Base-by-base conservation (phyloP, 1,140 invertebrate genomes). In the Pinna nobilis region DNA sequence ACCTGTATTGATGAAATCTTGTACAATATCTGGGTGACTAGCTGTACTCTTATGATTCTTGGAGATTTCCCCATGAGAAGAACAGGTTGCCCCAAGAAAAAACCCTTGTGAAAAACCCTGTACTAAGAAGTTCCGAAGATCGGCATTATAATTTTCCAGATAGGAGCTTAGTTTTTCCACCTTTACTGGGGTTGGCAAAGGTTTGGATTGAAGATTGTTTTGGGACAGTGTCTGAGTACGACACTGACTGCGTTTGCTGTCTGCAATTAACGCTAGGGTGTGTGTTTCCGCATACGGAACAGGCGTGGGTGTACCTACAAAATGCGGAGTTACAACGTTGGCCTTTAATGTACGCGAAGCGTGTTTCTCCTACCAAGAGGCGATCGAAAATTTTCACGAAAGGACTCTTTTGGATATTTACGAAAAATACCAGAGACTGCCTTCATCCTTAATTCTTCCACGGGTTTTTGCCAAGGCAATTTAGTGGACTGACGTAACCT, bases 61-160 rank as follows among this genome's bases (percentile, higher is more conserved):
- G 25, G 60, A 20, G 0, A 74, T 2, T 44, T 50, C 37, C 3
- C 1, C 11, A n/a, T 37, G 5, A 13, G 30, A 41, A 9, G 35
- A 41, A 37, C 60, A 39, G 28, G 35, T 44, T 30, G 33, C 70
- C 20, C 65, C 65, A 2, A 76, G 28, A 13, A 41, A 15, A 49
- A 70, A 76, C n/a, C 60, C 67, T 39, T n/a, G 15, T 7, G 20
- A 59, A 66, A 76, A 76, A 44, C 73, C 67, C 1, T 59, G 13
- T 11, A 70, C 30, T 28, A 76, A 39, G 55, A 47, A 70, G 9
- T 70, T 50, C 0, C 1, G 7, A 4, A 7, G 28, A 2, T 41
- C n/a, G 4, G 41, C 25, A 41, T 63, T 39, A 37, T 39, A 41
- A 23, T 25, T 30, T 51, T 20, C 7, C n/a, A 60, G 37, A 18